phyloP scores from a whole-genome alignment of 2,888 invertebrate genomes.

The Prosopocoilus inquinatus region DNA sequence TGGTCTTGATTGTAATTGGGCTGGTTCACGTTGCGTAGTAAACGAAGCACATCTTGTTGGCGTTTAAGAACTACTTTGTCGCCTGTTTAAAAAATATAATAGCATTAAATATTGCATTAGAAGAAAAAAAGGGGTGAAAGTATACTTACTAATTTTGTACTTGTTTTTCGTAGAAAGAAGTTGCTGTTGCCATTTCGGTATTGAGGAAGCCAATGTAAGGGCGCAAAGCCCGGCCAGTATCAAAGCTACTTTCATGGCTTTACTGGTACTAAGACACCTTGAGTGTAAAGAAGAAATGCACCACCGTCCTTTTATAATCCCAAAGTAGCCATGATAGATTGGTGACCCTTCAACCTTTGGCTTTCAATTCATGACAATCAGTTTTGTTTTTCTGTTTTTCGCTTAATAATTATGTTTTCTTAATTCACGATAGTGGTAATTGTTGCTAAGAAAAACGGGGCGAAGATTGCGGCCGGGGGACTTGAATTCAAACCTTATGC shows the following conservation, averaged over 20 bases:
- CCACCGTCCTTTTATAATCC: conserved; percentile 10
- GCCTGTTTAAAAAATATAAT: conserved; percentile 14
- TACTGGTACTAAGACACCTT: conserved; percentile 4
- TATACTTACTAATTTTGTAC: no score
- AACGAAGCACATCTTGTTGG: conserved; percentile 55
- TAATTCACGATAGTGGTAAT: no score
- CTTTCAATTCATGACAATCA: no score
- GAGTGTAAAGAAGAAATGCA: conserved; percentile 1
- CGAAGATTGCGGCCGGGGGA: no score
- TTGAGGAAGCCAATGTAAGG: conserved; percentile 41
- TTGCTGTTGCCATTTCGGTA: no score
- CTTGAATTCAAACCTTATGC: no score
- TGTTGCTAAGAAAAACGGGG: no score
- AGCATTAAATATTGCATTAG: no score
- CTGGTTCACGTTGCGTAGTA: conserved; percentile 64
- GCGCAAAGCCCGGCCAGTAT: conserved; percentile 32
- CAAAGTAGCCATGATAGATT: not conserved
- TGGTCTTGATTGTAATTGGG: conserved; percentile 56
- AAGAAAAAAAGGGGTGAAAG: no score
- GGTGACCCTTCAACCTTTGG: not conserved
- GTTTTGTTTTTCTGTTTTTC: no score
- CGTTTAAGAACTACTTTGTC: conserved; percentile 29
- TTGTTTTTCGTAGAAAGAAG: no score
- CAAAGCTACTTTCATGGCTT: conserved; percentile 27
- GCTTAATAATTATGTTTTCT: no score